These are phyloP conservation scores for Drosophila mojavensis DNA, from an alignment of 1,140 invertebrate species.

Conservation along the genomic window DNA sequence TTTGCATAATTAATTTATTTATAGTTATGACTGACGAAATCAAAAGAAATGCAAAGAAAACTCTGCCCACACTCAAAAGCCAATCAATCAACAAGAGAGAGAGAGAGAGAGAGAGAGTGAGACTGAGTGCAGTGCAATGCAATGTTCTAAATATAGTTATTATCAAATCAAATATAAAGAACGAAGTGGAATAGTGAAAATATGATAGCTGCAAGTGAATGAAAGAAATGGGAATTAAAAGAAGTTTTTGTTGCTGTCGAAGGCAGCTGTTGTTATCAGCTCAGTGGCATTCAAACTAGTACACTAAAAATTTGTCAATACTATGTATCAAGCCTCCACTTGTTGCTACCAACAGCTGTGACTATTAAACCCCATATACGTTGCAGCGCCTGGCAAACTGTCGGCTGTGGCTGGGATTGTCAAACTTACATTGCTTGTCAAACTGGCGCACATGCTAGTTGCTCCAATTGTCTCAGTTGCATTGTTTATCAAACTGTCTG, in stretches of 20 bases:
- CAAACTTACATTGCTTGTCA: too few relatives aligned
- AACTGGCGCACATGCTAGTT: neutral
- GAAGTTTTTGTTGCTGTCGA: slow-evolving; percentile 1
- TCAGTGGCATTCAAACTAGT: neutral
- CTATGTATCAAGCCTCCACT: too few relatives aligned
- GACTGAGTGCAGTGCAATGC: slow-evolving; percentile 23
- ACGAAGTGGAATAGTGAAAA: slow-evolving; percentile 22
- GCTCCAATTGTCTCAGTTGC: neutral
- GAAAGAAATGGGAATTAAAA: slow-evolving; percentile 10
- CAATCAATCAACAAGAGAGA: slow-evolving; percentile 57
- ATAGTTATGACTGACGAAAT: slow-evolving; percentile 56
- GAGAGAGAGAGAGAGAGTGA: neutral
- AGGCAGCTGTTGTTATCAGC: slow-evolving; percentile 2
- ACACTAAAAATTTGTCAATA: too few relatives aligned
- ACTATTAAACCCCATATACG: too few relatives aligned
- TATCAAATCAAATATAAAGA: slow-evolving; percentile 53
- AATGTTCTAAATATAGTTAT: slow-evolving; percentile 69
- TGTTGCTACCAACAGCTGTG: too few relatives aligned
- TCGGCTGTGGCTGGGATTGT: too few relatives aligned
- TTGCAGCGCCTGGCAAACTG: too few relatives aligned
- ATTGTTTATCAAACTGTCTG: neutral
- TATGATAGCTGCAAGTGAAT: slow-evolving; percentile 23
- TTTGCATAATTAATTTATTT: slow-evolving; percentile 45
- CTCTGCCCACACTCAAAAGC: slow-evolving; percentile 29
- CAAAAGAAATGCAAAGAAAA: slow-evolving; percentile 27